Evolutionary conservation across 2,888 invertebrate species (phyloP), one percentile per base, ranked within the genome.

Genomic region (Noctuana brunneofusca): DNA sequence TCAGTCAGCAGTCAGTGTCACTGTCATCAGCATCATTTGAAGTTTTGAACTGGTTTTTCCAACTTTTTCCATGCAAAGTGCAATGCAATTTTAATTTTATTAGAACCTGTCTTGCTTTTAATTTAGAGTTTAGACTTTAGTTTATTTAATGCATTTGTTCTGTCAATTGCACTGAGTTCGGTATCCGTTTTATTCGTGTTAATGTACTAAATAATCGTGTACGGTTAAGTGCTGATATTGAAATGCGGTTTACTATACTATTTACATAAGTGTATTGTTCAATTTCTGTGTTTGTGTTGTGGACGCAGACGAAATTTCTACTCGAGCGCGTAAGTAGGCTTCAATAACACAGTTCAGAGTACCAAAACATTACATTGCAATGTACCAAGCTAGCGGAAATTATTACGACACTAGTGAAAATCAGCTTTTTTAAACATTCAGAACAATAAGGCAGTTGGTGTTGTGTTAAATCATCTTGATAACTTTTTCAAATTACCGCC

Each of bases 251-350:
- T 16, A 27, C 6, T 55, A 43, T 30, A 24, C 18, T 6, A 2
- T 16, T 16, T 16, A 16, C 41, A 27, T 27, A 43, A 41, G 41
- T 55, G 24, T 55, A 55, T 41, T 27, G 16, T 1, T 46, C 46
- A 27, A 24, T 16, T 18, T 24, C 3, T 24, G 38, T 27, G 41
- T 41, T 9, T 49, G 5, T 38, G 50, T 27, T 14, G 49, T 12
- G 50, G 16, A 12, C 38, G 35, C 22, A 22, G 18, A 35, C 24
- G 46, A 20, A 49, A 22, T 58, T 58, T 58, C 58, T 58, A 58
- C 50, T 50, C 32, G 16, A 38, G 16, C 50, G 58, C 38, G 58
- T 58, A 58, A 58, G 58, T 58, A 58, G 58, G 49, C 38, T 50
- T 46, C 5, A 14, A 24, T 22, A 24, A 11, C n/a, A 35, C n/a